Base-by-base conservation (phyloP, 2,888 invertebrate species). In the Philereme vetulata region DNA sequence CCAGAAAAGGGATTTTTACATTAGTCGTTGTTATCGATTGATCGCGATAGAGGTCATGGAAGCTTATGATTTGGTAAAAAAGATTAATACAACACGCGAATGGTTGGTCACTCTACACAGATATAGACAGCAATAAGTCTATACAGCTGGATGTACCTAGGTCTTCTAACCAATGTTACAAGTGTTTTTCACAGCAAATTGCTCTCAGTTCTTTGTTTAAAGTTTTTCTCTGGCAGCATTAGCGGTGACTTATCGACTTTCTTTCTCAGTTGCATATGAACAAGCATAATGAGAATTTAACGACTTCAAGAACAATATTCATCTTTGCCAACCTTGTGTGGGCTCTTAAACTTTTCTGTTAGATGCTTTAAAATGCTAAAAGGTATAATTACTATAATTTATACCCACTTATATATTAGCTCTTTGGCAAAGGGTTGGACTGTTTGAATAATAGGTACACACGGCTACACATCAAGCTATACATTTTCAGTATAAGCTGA, bases 231-330 rank as follows among this genome's bases (percentile, higher is more conserved):
- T 35, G 43, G n/a, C 36, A 47, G 32, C 10, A 51, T 53, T 56
- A 50, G 50, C 10, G 48, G 21, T 11, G 47, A 56, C 40, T 51
- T 48, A 49, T 46, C 49, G 10, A 56, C 52, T 52, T 56, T 56
- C 42, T 61, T 56, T 43, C 35, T 42, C 36, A 56, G 44, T 44
- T 49, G 55, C 45, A n/a, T 48, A 49, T 48, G 35, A 42, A 32
- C 9, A 21, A 52, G 34, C 10, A 33, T 56, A 56, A 61, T 49
- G 61, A 56, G 56, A 46, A 53, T 61, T 49, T 56, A 56, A 56
- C 56, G 56, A 60, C 60, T 60, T 60, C 4, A 9, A 56, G 33
- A 55, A 60, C 35, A 54, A 54, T 46, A 49, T 48, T 49, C 35
- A 42, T 55, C 40, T 43, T 43, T 44, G 44, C n/a, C 35, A 42